phyloP scores from a whole-genome alignment of 2,888 invertebrate species.

The Calameuta idolon region DNA sequence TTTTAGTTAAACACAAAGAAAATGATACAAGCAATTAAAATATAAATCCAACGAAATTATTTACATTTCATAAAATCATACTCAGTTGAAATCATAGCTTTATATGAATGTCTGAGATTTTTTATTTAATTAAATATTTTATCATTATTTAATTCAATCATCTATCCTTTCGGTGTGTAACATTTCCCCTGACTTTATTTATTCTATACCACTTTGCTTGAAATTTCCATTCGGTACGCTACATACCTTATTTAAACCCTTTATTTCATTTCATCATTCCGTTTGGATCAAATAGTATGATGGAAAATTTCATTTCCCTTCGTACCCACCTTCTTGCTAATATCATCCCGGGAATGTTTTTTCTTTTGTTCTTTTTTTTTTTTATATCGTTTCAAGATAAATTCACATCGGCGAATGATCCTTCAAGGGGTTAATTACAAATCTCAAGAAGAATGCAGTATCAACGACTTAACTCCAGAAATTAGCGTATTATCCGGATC shows the following conservation, averaged over 20 bases:
- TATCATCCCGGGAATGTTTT: too few species aligned
- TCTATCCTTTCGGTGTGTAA: neutral
- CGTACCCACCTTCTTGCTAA: too few species aligned
- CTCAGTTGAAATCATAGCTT: neutral
- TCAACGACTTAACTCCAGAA: neutral
- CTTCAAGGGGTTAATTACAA: neutral
- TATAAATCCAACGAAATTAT: neutral
- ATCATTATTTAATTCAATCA: neutral
- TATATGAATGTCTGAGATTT: neutral
- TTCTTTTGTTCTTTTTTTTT: too few species aligned
- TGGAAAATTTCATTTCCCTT: too few species aligned
- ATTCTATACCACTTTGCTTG: too few species aligned
- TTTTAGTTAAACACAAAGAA: neutral
- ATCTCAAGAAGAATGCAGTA: neutral
- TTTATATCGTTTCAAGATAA: neutral
- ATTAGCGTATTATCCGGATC: neutral
- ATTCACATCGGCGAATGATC: neutral
- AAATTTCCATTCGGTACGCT: too few species aligned
- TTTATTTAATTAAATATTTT: neutral
- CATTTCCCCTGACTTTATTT: neutral
- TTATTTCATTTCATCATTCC: neutral
- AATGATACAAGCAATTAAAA: neutral
- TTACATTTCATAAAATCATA: neutral
- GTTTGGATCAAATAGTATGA: neutral
- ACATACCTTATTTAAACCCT: too few species aligned